Evolutionary conservation across 2,113 vertebrate species (phyloP).

Genomic region (Plecturocebus donacophilus): DNA sequence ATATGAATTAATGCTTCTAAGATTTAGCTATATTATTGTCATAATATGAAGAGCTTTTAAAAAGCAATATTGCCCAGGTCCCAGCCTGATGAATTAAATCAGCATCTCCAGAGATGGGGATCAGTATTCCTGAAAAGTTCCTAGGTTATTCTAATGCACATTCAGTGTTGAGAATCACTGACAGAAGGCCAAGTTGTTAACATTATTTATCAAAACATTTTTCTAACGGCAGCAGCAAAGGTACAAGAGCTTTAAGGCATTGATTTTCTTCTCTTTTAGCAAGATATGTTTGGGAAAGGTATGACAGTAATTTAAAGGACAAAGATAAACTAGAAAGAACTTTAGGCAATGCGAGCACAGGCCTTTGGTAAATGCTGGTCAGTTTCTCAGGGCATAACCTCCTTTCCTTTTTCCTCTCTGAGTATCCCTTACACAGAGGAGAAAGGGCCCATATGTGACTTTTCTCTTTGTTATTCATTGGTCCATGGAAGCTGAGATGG

Average conservation of each 20-base stretch:
- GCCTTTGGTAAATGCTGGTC: not conserved
- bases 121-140: not conserved
- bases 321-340: not conserved
- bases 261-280: conserved; percentile 11
- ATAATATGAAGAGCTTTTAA: not conserved
- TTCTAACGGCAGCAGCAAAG: not conserved
- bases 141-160: not conserved
- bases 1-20: not conserved
- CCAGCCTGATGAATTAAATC: not conserved
- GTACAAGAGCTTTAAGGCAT: not conserved
- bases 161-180: not conserved
- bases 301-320: not conserved
- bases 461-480: conserved; percentile 94
- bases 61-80: not conserved
- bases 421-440: conserved; percentile 60
- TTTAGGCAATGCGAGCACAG: not conserved
- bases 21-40: not conserved
- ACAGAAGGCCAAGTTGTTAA: not conserved
- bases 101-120: not conserved
- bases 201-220: not conserved
- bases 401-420: conserved; percentile 60
- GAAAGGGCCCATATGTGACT: conserved; percentile 74
- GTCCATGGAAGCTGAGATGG: conserved; percentile 89
- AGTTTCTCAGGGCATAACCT: conserved; percentile 55
- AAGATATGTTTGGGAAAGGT: not conserved